These are phyloP conservation scores for Julus scanicus DNA, from an alignment of 2,888 invertebrate genomes.

Conservation along the genomic window DNA sequence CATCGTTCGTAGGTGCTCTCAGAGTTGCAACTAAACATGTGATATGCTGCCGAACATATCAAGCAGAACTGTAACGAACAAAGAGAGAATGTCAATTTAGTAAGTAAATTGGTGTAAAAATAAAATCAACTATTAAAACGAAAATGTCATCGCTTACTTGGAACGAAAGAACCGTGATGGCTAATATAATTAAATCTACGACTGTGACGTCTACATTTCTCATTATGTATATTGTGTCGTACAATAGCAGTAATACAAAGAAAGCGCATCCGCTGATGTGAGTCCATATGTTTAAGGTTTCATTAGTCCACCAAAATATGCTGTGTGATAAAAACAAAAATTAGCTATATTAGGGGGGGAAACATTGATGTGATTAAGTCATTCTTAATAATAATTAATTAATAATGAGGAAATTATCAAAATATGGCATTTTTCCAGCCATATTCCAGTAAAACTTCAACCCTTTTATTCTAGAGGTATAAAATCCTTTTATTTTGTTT, in stretches of 20 bases:
- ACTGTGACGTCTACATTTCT: slow-evolving; percentile 77
- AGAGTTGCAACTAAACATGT: slow-evolving; percentile 93
- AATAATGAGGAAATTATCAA: too few species aligned
- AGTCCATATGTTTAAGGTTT: slow-evolving; percentile 97
- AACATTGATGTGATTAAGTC: neutral
- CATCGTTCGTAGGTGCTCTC: slow-evolving; percentile 86
- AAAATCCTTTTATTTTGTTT: too few species aligned
- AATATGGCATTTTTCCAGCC: too few species aligned
- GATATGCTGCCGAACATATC: slow-evolving; percentile 90
- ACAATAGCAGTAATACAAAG: slow-evolving; percentile 83
- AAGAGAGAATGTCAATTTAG: slow-evolving; percentile 55
- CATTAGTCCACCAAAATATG: slow-evolving; percentile 96
- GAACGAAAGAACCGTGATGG: slow-evolving; percentile 84
- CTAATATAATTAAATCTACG: slow-evolving; percentile 86
- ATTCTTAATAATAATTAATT: neutral
- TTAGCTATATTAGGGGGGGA: neutral
- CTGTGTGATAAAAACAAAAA: slow-evolving; percentile 68
- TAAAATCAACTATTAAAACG: neutral
- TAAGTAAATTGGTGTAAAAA: slow-evolving; percentile 32
- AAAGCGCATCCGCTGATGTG: slow-evolving; percentile 76
- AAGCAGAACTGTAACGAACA: slow-evolving; percentile 83
- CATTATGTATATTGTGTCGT: slow-evolving; percentile 75
- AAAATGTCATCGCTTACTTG: slow-evolving; percentile 71
- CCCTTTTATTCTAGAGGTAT: too few species aligned
- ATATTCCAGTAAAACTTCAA: too few species aligned